Percentiles rank a stretch among this genome's conserved stretches.
Conservation (phyloP, 2,797 vertebrate species). For the Lepus townsendii region DNA sequence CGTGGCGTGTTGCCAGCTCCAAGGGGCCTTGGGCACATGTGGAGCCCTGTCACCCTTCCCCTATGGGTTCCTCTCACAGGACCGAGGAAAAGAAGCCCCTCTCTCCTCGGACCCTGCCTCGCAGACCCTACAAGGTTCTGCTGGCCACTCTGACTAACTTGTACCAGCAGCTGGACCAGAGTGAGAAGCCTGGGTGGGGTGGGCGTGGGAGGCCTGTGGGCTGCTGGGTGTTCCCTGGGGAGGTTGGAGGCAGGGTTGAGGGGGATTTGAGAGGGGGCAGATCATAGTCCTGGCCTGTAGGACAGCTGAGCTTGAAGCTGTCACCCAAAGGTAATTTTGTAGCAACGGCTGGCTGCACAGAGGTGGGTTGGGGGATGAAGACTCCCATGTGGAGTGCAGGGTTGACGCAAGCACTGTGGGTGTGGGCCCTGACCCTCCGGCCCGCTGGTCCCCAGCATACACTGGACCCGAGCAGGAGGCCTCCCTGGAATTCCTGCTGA, state of each 20-base stretch:
- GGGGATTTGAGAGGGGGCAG: not conserved
- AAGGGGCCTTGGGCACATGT: not conserved
- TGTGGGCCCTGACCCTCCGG: constrained; percentile 13
- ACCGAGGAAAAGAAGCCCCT: constrained; percentile 95
- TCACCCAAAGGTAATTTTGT: not conserved
- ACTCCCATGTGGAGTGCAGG: not conserved
- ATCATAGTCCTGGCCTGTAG: not conserved
- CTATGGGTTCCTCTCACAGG: constrained; percentile 84
- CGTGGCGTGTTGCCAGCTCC: too few relatives aligned
- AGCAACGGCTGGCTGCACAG: not conserved
- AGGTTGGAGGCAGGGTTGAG: not conserved
- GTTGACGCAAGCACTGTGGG: not conserved
- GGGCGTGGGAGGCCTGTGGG: not conserved
- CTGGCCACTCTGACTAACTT: constrained; percentile 91
- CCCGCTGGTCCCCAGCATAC: constrained; percentile 89
- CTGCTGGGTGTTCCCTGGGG: not conserved
- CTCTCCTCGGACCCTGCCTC: constrained; percentile 92
- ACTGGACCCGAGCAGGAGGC: constrained; percentile 94
- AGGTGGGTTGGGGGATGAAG: not conserved
- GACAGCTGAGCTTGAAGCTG: not conserved
- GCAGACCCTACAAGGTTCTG: constrained; percentile 93
- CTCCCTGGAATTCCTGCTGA: constrained; percentile 94
- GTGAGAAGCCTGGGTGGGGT: constrained; percentile 86
- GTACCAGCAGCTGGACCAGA: constrained; percentile 95
- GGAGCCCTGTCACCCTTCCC: not conserved